Percentiles rank a stretch among this genome's conserved stretches.
Conservation (phyloP, 2,113 vertebrate genomes). For the Caloenas nicobarica region DNA sequence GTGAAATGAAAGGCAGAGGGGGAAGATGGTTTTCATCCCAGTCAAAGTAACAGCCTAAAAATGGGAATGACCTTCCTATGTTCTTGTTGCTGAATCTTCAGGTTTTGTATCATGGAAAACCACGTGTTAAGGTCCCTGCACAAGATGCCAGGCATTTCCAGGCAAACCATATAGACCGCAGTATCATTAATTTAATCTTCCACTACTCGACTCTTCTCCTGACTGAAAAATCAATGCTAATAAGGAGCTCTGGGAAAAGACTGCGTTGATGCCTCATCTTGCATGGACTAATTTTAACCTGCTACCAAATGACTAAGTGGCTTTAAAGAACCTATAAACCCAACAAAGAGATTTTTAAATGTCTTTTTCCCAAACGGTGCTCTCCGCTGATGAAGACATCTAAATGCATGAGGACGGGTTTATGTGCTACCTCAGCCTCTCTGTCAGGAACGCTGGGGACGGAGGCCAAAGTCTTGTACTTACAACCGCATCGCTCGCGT, state of each 20-base stretch:
- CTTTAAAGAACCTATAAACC: conserved; percentile 62
- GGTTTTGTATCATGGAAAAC: background rate
- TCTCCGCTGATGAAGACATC: conserved; percentile 66
- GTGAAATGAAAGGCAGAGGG: background rate
- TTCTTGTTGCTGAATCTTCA: conserved; percentile 4
- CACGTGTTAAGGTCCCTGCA: background rate
- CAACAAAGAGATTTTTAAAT: conserved; percentile 54
- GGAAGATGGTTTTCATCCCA: background rate
- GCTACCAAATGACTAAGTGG: conserved; percentile 60
- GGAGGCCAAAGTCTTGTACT: background rate
- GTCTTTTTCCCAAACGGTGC: conserved; percentile 23
- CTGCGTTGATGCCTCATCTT: conserved; percentile 40
- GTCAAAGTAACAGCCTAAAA: background rate
- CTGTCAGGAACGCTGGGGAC: background rate
- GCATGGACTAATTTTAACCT: conserved; percentile 60
- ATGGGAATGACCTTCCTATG: background rate
- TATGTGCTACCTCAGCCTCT: conserved; percentile 44
- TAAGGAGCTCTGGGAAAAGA: conserved; percentile 59
- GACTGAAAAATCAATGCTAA: conserved; percentile 68
- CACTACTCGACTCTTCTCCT: background rate
- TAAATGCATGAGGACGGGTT: conserved; percentile 66
- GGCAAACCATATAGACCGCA: background rate
- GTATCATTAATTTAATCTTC: conserved; percentile 55
- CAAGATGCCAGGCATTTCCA: conserved; percentile 22
- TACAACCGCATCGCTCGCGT: fast-evolving